These are phyloP conservation scores for Pollicipes pollicipes DNA, from an alignment of 1,140 invertebrate genomes.

Conservation along the genomic window DNA sequence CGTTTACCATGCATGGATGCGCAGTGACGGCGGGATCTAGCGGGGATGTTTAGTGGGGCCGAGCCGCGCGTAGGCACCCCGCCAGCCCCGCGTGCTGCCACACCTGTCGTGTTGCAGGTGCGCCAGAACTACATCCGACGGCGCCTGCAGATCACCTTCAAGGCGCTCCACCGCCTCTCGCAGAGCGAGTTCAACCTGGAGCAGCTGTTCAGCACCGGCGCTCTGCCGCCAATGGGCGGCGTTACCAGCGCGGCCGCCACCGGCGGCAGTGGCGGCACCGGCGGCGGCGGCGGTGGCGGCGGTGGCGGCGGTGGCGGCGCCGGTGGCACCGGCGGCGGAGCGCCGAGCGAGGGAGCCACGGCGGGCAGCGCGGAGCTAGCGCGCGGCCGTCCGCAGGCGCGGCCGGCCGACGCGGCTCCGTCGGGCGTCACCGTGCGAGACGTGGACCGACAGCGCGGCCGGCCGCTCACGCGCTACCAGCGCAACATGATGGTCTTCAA, in stretches of 20 bases:
- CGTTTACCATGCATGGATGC: too few species aligned
- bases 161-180: slow-evolving; percentile 56
- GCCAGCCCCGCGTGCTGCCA: too few species aligned
- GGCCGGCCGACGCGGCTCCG: too few species aligned
- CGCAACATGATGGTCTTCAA: slow-evolving; percentile 85
- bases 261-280: not conserved
- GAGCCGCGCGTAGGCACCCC: too few species aligned
- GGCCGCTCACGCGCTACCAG: slow-evolving; percentile 67
- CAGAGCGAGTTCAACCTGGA: slow-evolving; percentile 66
- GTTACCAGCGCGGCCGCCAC: not conserved
- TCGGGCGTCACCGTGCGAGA: slow-evolving; percentile 39
- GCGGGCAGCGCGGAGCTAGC: slow-evolving; percentile 26
- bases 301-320: slow-evolving; percentile 11
- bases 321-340: slow-evolving; percentile 14
- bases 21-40: slow-evolving; percentile 3
- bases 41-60: too few species aligned
- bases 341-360: slow-evolving; percentile 7
- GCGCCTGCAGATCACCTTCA: slow-evolving; percentile 56
- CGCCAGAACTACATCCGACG: slow-evolving; percentile 52
- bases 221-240: not conserved
- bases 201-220: slow-evolving; percentile 5
- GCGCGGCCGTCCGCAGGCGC: not conserved
- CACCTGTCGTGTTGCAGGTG: slow-evolving; percentile 34
- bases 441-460: slow-evolving; percentile 58
- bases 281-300: not conserved